These are phyloP conservation scores for Heliothis peltigera DNA, from an alignment of 2,888 invertebrate species.

Conservation along the genomic window DNA sequence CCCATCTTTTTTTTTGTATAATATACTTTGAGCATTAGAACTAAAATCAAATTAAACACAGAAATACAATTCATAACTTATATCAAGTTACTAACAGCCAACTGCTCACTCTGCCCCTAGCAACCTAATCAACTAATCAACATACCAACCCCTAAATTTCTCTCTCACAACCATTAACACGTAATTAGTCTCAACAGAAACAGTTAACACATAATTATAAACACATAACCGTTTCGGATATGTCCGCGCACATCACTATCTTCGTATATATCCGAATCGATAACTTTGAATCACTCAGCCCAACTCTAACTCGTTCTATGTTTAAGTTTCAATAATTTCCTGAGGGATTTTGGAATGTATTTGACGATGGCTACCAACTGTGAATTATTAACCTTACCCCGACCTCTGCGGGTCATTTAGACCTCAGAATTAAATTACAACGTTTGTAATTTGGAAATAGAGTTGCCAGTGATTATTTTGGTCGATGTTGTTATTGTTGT, in stretches of 20 bases:
- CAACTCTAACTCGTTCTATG: slow-evolving; percentile 72
- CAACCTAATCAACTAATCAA: slow-evolving; percentile 29
- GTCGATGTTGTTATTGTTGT: background rate
- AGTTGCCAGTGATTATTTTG: slow-evolving; percentile 28
- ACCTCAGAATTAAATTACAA: slow-evolving; percentile 64
- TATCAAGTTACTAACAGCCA: background rate
- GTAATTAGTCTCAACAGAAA: slow-evolving; percentile 49
- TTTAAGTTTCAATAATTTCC: slow-evolving; percentile 87
- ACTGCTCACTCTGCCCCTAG: slow-evolving; percentile 1
- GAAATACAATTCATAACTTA: background rate
- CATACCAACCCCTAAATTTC: slow-evolving; percentile 23
- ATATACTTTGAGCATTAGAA: no score
- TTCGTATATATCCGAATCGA: slow-evolving; percentile 53
- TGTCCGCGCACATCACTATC: slow-evolving; percentile 50
- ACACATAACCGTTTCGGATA: slow-evolving; percentile 49
- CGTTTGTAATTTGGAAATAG: slow-evolving; percentile 41
- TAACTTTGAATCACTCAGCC: slow-evolving; percentile 69
- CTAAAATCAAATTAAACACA: background rate
- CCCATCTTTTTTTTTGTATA: no score
- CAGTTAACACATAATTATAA: slow-evolving; percentile 60
- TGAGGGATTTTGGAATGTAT: slow-evolving; percentile 78
- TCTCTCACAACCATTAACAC: slow-evolving; percentile 44
- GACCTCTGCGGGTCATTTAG: slow-evolving; percentile 72
- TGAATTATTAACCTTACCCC: slow-evolving; percentile 81
- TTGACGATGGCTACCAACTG: slow-evolving; percentile 77